These are phyloP conservation scores for Nephrotoma appendiculata DNA, from an alignment of 2,888 invertebrate genomes.

Conservation along the genomic window DNA sequence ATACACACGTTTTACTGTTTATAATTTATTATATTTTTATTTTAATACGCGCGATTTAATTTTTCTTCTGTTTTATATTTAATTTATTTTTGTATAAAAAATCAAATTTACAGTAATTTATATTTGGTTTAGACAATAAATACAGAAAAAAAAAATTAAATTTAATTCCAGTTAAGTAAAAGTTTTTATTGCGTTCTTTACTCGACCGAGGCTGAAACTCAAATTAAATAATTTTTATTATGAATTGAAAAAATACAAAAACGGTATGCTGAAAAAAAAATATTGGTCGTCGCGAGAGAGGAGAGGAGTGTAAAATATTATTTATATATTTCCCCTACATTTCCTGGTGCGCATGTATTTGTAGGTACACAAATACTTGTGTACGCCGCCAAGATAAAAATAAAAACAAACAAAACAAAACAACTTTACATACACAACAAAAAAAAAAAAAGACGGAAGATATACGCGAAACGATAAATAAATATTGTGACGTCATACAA, in stretches of 20 bases:
- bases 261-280: background rate
- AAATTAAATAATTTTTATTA: background rate
- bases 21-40: background rate
- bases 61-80: background rate
- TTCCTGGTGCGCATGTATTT: background rate
- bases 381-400: background rate
- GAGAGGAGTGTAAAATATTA: background rate
- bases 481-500: background rate
- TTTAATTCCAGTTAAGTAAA: background rate
- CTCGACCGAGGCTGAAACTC: constrained; percentile 5
- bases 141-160: background rate
- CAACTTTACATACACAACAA: background rate
- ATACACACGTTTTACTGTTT: background rate
- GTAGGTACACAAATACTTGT: background rate
- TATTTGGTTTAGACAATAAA: background rate
- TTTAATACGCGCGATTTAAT: background rate
- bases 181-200: background rate
- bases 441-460: background rate
- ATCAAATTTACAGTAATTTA: background rate
- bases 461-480: background rate
- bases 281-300: background rate
- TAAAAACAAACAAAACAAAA: background rate
- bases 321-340: background rate
- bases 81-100: background rate
- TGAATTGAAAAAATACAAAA: background rate